These are phyloP conservation scores for Anhinga rufa DNA, from an alignment of 2,113 vertebrate genomes.

Conservation along the genomic window DNA sequence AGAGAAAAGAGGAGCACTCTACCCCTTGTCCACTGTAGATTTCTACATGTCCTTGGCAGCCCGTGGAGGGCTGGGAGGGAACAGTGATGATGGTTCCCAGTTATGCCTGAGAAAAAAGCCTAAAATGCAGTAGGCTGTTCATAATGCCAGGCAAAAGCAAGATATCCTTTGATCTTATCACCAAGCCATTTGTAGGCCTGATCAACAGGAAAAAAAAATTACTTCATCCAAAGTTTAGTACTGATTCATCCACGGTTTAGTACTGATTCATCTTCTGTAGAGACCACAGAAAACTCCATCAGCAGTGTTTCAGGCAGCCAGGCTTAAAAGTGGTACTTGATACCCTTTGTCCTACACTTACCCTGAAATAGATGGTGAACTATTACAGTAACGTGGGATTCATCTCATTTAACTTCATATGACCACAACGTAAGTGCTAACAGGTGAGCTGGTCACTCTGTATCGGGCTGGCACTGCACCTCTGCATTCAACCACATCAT, in stretches of 20 bases:
- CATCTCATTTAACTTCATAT: background rate
- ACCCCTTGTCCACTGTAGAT: background rate
- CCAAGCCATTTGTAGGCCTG: background rate
- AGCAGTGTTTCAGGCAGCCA: background rate
- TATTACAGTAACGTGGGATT: background rate
- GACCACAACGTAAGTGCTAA: background rate
- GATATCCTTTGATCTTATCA: background rate
- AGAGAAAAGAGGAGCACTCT: background rate
- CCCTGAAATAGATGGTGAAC: background rate
- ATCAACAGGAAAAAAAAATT: background rate
- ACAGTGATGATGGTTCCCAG: background rate
- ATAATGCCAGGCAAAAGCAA: background rate
- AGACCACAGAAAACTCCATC: background rate
- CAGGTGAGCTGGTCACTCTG: background rate
- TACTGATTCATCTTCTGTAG: background rate
- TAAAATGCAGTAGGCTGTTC: background rate
- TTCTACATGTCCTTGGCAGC: background rate
- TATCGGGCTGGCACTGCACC: accelerated
- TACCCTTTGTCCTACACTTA: background rate
- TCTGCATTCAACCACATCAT: background rate
- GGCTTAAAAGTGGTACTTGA: background rate
- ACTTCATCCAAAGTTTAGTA: background rate
- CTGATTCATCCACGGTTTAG: background rate
- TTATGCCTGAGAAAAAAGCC: background rate
- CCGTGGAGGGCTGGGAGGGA: background rate